Conservation (phyloP, 2,113 vertebrate species). For the Dasyornis broadbenti region DNA sequence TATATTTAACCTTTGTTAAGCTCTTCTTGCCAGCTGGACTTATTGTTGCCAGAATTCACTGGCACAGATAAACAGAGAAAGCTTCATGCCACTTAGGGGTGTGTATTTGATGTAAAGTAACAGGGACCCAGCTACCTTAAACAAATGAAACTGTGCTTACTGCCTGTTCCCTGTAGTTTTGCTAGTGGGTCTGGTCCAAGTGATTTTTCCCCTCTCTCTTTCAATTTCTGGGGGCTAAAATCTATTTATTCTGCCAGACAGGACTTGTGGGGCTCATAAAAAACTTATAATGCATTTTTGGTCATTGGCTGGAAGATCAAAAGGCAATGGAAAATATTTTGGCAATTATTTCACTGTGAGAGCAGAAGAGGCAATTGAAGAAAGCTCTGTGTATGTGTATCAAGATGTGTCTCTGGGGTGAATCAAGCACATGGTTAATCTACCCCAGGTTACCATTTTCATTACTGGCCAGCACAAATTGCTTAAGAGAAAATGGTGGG, state of each 20-base stretch:
- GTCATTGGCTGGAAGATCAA: not conserved
- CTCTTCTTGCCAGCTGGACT: not conserved
- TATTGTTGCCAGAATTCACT: not conserved
- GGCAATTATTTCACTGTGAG: not conserved
- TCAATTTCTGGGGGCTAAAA: not conserved
- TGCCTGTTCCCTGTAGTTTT: not conserved
- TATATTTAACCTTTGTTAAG: not conserved
- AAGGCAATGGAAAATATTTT: not conserved
- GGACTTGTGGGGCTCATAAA: not conserved
- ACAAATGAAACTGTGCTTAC: not conserved
- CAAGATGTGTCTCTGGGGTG: not conserved
- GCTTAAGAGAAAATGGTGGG: not conserved
- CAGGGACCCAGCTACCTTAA: not conserved
- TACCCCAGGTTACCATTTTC: not conserved
- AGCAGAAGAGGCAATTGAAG: not conserved
- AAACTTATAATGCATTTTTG: not conserved
- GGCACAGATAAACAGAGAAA: not conserved
- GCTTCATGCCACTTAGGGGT: fast-evolving
- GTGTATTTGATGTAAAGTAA: not conserved
- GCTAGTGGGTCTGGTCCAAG: not conserved
- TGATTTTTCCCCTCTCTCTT: not conserved
- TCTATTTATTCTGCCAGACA: not conserved
- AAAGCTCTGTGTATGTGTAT: not conserved
- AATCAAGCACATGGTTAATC: not conserved
- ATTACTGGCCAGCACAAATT: not conserved